A percentile compares a stretch with the other conserved stretches of the same genome.
These are phyloP conservation scores for Drosophila prosaltans DNA, from an alignment of 1,140 invertebrate genomes.

Conservation along the genomic window DNA sequence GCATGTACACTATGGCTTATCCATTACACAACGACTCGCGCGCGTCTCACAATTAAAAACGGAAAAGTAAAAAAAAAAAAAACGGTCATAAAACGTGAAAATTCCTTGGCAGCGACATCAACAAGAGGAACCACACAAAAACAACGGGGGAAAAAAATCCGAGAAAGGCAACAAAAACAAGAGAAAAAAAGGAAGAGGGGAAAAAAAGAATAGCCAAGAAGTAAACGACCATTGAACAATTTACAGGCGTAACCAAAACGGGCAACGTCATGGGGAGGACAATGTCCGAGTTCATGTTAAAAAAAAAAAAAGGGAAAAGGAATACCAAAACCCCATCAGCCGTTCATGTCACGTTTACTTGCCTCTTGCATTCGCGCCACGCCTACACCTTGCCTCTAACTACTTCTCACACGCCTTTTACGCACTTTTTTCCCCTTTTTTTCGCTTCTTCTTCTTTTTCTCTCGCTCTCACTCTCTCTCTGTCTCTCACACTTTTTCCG, in stretches of 20 bases:
- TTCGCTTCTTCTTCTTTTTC: background rate
- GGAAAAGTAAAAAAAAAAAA: constrained; percentile 42
- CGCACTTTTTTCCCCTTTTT: background rate
- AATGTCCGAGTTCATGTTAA: constrained; percentile 3
- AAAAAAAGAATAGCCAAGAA: constrained; percentile 11
- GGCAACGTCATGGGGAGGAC: constrained; percentile 49
- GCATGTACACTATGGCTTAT: background rate
- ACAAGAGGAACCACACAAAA: constrained; percentile 15
- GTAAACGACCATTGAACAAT: constrained; percentile 64
- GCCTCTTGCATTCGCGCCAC: constrained; percentile 5
- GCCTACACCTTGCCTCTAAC: constrained; percentile 6
- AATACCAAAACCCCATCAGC: constrained; percentile 27
- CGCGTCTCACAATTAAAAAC: constrained; percentile 27
- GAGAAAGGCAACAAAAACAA: too few relatives aligned
- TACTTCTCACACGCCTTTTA: background rate
- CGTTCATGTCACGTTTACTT: constrained; percentile 57
- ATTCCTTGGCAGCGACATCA: constrained; percentile 14
- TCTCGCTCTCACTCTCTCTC: background rate
- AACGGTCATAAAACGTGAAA: constrained; percentile 41
- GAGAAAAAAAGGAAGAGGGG: background rate
- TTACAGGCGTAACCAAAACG: constrained; percentile 69
- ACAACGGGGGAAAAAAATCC: background rate
- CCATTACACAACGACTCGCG: constrained; percentile 35
- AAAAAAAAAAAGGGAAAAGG: background rate
- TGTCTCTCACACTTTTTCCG: background rate